Evolutionary conservation across 2,113 vertebrate species (phyloP).

Genomic region (Nematolebias whitei): DNA sequence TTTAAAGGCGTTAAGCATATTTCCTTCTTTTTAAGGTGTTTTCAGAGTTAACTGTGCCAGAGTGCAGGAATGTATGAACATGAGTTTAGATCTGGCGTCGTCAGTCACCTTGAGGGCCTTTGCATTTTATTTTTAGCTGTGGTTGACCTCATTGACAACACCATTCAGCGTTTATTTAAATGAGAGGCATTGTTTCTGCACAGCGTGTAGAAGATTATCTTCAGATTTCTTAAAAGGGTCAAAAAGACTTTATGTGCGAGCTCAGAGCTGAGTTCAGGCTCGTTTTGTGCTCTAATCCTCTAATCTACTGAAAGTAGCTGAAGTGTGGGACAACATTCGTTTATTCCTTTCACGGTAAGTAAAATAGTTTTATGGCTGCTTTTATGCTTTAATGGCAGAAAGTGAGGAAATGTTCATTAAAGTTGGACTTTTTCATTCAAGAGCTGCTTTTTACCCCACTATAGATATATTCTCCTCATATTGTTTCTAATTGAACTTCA

Average conservation of each 20-base stretch:
- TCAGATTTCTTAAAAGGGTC: constrained; percentile 32
- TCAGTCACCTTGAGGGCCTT: constrained; percentile 10
- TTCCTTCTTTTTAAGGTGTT: background rate
- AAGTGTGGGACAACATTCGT: background rate
- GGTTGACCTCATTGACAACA: constrained; percentile 29
- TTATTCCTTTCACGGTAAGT: background rate
- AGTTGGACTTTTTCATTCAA: too few relatives aligned
- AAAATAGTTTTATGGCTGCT: background rate
- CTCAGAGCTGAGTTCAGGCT: constrained; percentile 24
- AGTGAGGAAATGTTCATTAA: too few relatives aligned
- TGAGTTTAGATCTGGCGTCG: constrained; percentile 16
- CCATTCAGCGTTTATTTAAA: constrained; percentile 18
- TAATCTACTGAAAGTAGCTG: background rate
- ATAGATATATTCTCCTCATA: too few relatives aligned
- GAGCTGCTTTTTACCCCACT: too few relatives aligned
- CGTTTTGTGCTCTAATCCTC: constrained; percentile 8
- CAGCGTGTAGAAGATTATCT: constrained; percentile 24
- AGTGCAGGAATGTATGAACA: background rate
- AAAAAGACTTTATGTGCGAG: constrained; percentile 26
- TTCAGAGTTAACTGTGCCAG: background rate
- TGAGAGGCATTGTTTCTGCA: constrained; percentile 24
- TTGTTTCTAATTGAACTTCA: too few relatives aligned
- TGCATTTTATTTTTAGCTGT: constrained; percentile 44
- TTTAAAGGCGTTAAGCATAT: background rate
- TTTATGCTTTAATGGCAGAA: background rate